These are phyloP conservation scores for Zygothrica quintamaculata DNA, from an alignment of 2,888 invertebrate species.

Conservation along the genomic window DNA sequence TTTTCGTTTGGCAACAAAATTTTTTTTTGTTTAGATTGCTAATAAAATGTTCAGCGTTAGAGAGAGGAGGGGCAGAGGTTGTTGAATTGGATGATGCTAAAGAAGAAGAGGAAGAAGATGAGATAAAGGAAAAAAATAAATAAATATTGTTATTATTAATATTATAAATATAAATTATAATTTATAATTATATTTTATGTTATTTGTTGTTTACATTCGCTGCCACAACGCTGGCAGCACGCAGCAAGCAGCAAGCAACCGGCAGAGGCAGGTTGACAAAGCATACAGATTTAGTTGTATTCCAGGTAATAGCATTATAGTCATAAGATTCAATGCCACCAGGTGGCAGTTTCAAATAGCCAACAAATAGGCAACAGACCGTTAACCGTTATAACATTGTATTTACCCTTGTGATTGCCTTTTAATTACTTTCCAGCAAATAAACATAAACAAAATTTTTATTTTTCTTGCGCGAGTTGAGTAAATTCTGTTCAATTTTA, in stretches of 20 bases:
- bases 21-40: constrained; percentile 60
- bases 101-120: not conserved
- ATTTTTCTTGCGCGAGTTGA: constrained; percentile 33
- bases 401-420: constrained; percentile 57
- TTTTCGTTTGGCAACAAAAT: constrained; percentile 49
- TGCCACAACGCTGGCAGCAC: not conserved
- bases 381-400: constrained; percentile 14
- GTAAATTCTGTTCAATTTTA: constrained; percentile 27
- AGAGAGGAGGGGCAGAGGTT: not conserved
- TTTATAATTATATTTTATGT: not conserved
- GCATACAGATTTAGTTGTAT: no score
- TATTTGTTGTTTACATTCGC: constrained; percentile 56
- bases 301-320: no score
- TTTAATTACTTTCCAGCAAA: constrained; percentile 68
- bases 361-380: no score
- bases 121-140: not conserved
- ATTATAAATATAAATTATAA: no score
- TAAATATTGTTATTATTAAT: constrained; percentile 18
- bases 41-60: constrained; percentile 3
- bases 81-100: no score
- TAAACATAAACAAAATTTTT: constrained; percentile 64
- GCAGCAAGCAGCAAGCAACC: not conserved
- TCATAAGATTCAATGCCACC: not conserved
- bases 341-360: not conserved
- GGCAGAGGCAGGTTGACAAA: constrained; percentile 14